These are phyloP conservation scores for Potorous gilbertii DNA, from an alignment of 2,797 vertebrate genomes.

Conservation along the genomic window DNA sequence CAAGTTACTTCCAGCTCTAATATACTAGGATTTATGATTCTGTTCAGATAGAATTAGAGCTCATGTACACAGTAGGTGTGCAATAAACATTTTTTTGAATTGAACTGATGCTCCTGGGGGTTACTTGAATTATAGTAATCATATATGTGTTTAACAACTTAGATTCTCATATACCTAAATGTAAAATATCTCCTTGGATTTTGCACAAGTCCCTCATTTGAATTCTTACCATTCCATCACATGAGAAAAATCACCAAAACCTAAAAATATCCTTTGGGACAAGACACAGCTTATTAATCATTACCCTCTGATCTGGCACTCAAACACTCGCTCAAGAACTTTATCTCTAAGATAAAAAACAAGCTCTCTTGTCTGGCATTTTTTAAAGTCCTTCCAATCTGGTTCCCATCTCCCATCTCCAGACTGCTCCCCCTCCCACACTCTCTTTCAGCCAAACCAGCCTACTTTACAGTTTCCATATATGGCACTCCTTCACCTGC, in stretches of 20 bases:
- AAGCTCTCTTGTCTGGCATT: not conserved
- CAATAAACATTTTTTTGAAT: not conserved
- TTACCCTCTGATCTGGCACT: constrained; percentile 2
- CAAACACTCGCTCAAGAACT: not conserved
- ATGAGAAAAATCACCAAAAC: not conserved
- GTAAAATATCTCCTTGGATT: not conserved
- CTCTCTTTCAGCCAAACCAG: not conserved
- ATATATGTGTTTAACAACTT: not conserved
- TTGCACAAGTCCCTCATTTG: not conserved
- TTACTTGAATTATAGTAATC: not conserved
- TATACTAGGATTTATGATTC: not conserved
- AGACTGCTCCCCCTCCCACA: not conserved
- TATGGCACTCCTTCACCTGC: not conserved
- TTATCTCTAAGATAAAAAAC: not conserved
- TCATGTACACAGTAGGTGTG: accelerated
- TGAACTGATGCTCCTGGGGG: not conserved
- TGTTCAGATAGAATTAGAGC: accelerated
- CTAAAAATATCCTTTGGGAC: constrained; percentile 4
- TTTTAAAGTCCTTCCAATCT: not conserved
- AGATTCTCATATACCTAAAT: accelerated
- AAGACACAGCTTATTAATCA: not conserved
- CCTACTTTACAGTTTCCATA: not conserved
- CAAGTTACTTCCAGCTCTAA: not conserved
- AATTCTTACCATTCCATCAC: not conserved
- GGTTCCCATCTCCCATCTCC: not conserved